phyloP scores from a whole-genome alignment of 2,113 vertebrate species.

The Emydura subglobosa region DNA sequence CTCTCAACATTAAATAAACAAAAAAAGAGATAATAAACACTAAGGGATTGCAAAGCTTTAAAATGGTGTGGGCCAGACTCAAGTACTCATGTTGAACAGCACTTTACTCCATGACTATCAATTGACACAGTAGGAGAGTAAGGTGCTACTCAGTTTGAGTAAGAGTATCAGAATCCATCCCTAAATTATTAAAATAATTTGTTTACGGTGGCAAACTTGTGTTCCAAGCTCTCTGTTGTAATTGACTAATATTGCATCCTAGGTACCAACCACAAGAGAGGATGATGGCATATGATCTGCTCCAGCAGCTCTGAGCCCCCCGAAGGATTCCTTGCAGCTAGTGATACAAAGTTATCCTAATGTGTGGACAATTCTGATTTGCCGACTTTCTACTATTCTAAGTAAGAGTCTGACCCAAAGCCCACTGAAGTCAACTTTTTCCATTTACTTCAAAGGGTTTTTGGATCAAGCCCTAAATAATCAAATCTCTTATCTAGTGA shows the following conservation, averaged over 20 bases:
- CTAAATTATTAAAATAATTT: not conserved
- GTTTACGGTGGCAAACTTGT: not conserved
- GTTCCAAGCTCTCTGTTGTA: not conserved
- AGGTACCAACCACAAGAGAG: not conserved
- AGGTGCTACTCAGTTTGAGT: not conserved
- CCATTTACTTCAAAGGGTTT: not conserved
- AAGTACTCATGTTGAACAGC: not conserved
- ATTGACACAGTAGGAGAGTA: not conserved
- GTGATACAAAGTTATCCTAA: not conserved
- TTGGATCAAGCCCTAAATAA: not conserved
- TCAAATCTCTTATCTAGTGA: not conserved
- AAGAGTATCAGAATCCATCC: no score
- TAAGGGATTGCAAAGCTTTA: not conserved
- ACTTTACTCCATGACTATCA: not conserved
- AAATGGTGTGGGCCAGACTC: not conserved
- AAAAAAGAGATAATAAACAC: not conserved
- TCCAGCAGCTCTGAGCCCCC: not conserved
- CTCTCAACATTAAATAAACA: not conserved
- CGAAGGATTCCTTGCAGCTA: not conserved
- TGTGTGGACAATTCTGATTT: not conserved
- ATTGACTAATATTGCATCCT: not conserved
- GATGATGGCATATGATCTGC: not conserved
- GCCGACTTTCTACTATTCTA: not conserved
- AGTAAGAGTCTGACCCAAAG: not conserved
- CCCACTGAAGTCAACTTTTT: not conserved